Evolutionary conservation across 1,140 invertebrate species (phyloP).

Genomic region (Achatina immaculata): DNA sequence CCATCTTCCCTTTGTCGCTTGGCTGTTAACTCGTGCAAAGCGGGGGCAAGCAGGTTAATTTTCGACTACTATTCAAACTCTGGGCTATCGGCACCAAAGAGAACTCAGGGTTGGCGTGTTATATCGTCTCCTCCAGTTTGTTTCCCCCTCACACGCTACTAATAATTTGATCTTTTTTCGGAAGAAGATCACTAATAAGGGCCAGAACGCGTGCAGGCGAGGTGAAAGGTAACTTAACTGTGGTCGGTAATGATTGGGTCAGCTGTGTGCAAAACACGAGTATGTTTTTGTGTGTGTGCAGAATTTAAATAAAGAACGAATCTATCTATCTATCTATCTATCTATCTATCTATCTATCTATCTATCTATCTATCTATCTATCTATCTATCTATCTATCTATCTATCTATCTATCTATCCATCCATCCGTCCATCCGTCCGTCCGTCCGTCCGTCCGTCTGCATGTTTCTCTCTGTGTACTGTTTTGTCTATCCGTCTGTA

Average conservation of each 20-base stretch:
- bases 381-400: constrained; percentile 1
- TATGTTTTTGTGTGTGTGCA: background rate
- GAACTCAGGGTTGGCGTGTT: background rate
- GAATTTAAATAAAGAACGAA: background rate
- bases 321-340: constrained; percentile 10
- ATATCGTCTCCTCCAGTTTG: background rate
- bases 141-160: background rate
- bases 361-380: constrained; percentile 13
- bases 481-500: background rate
- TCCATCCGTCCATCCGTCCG: background rate
- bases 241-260: background rate
- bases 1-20: background rate
- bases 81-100: background rate
- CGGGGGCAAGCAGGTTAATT: constrained; percentile 13
- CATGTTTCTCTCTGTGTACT: background rate
- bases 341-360: constrained; percentile 11
- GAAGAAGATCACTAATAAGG: constrained; percentile 7
- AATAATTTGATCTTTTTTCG: constrained; percentile 8
- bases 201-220: constrained; percentile 2
- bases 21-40: background rate
- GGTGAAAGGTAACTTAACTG: background rate
- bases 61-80: background rate
- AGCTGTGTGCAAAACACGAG: background rate
- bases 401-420: constrained; percentile 19
- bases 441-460: background rate